Conservation (phyloP, 1,140 invertebrate genomes). For the Lucilia sericata region DNA sequence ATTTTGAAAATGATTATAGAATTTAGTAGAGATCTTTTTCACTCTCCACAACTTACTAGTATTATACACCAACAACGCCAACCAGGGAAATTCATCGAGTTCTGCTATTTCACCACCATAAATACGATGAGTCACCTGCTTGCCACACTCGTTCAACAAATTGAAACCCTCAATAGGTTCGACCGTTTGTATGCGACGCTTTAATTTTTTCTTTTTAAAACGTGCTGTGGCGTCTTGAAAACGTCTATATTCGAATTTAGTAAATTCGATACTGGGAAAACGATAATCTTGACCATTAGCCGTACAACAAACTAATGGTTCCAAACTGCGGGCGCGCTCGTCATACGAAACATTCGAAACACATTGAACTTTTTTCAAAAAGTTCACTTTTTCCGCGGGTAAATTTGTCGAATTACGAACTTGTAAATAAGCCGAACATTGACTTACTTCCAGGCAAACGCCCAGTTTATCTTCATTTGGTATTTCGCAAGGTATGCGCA, state of each 20-base stretch:
- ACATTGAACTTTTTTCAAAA: constrained; percentile 65
- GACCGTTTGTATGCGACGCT: constrained; percentile 62
- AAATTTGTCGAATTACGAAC: constrained; percentile 61
- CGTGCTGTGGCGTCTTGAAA: constrained; percentile 59
- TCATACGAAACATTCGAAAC: constrained; percentile 47
- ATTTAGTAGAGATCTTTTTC: no score
- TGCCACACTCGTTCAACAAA: constrained; percentile 66
- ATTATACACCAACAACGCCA: constrained; percentile 76
- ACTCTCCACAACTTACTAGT: constrained; percentile 61
- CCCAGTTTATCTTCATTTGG: constrained; percentile 61
- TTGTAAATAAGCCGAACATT: constrained; percentile 60
- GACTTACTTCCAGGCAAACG: constrained; percentile 56
- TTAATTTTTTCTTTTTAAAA: constrained; percentile 61
- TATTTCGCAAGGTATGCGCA: constrained; percentile 55
- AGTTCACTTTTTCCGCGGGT: constrained; percentile 63
- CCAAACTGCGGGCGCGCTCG: constrained; percentile 38
- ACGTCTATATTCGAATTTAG: constrained; percentile 63
- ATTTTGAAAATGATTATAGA: no score
- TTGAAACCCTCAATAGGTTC: constrained; percentile 59
- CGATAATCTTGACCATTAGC: constrained; percentile 62
- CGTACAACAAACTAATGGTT: constrained; percentile 61
- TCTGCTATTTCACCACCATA: constrained; percentile 70
- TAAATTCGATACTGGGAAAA: constrained; percentile 60
- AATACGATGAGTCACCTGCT: constrained; percentile 66
- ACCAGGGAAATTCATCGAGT: constrained; percentile 76